Evolutionary conservation across 2,888 invertebrate genomes (phyloP).

Genomic region (Brenthis hecate): DNA sequence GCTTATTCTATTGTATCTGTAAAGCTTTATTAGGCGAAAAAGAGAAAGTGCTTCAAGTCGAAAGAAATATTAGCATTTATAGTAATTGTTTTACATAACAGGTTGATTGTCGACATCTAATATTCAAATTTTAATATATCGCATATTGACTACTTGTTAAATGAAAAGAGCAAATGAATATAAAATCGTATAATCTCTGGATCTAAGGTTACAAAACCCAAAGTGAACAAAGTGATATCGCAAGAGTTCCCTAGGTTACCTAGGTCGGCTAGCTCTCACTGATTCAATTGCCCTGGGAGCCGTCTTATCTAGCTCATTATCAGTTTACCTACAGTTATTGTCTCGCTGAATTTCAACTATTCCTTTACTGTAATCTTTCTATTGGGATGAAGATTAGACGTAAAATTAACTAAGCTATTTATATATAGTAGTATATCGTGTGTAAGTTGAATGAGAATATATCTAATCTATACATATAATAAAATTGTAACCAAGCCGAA

Average conservation of each 20-base stretch:
- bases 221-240: slow-evolving; percentile 17
- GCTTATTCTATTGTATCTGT: too few relatives aligned
- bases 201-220: slow-evolving; percentile 7
- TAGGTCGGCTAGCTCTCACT: slow-evolving; percentile 39
- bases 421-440: too few relatives aligned
- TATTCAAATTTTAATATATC: neutral
- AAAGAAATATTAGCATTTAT: too few relatives aligned
- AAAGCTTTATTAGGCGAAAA: too few relatives aligned
- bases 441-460: too few relatives aligned
- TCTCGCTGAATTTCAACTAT: slow-evolving; percentile 46
- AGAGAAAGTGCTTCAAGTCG: too few relatives aligned
- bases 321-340: slow-evolving; percentile 44
- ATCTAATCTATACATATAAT: too few relatives aligned
- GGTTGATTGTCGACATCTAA: too few relatives aligned
- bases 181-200: slow-evolving; percentile 1
- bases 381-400: neutral
- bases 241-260: slow-evolving; percentile 22
- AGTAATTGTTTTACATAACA: too few relatives aligned
- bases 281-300: slow-evolving; percentile 48
- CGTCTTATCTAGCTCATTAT: slow-evolving; percentile 50
- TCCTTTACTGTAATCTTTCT: slow-evolving; percentile 30
- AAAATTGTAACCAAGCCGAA: too few relatives aligned
- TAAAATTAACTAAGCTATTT: neutral
- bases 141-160: neutral
- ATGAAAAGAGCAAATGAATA: neutral